These are phyloP conservation scores for Laticauda laticaudata DNA, from an alignment of 2,113 vertebrate genomes.

Conservation along the genomic window DNA sequence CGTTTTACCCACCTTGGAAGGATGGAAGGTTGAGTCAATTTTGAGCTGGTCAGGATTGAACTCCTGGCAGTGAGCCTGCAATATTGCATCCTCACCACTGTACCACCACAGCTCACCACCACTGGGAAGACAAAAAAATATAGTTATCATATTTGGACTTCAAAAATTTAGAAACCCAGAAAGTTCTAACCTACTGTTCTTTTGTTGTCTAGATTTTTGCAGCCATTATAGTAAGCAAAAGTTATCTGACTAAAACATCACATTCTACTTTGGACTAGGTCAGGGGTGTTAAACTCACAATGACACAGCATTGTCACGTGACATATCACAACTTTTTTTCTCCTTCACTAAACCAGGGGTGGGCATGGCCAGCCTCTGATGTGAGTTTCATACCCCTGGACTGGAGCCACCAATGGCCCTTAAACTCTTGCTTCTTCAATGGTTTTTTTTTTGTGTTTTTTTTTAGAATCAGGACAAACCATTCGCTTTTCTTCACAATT, in stretches of 20 bases:
- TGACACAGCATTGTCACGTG: no score
- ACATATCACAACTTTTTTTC: no score
- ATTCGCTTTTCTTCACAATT: neutral
- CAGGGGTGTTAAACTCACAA: no score
- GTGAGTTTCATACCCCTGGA: neutral
- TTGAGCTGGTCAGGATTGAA: neutral
- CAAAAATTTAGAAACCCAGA: neutral
- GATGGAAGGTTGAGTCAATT: neutral
- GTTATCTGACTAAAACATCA: neutral
- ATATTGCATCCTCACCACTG: neutral
- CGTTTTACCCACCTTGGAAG: neutral
- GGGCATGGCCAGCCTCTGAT: no score
- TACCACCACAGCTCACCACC: neutral
- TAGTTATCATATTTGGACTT: neutral
- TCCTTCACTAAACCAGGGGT: no score
- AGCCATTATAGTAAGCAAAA: neutral
- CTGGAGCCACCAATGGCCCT: neutral
- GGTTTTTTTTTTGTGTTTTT: neutral
- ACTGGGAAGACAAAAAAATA: neutral
- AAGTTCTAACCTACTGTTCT: neutral
- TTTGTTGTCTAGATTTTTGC: neutral
- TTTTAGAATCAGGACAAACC: neutral
- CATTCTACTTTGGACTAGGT: neutral
- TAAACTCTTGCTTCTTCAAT: neutral
- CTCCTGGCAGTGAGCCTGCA: neutral